A percentile compares a stretch with the other conserved stretches of the same genome.
These are phyloP conservation scores for Perca schrenkii DNA, from an alignment of 2,113 vertebrate species.

Conservation along the genomic window DNA sequence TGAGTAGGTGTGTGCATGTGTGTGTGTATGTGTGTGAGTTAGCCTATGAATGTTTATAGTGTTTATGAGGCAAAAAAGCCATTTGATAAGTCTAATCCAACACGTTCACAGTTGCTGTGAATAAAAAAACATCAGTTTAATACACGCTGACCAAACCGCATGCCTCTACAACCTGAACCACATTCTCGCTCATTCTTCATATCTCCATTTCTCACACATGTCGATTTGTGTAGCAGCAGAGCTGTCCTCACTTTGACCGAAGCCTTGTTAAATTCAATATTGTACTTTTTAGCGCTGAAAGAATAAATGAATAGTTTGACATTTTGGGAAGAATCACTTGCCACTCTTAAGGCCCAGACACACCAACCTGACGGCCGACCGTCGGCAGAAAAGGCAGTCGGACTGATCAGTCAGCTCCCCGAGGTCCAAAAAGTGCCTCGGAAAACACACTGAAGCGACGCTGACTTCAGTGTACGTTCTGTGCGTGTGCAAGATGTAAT, in stretches of 20 bases:
- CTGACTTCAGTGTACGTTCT: too few relatives aligned
- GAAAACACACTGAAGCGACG: too few relatives aligned
- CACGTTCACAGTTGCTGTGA: slow-evolving; percentile 35
- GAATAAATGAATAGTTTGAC: neutral
- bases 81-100: slow-evolving; percentile 46
- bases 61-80: slow-evolving; percentile 53
- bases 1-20: slow-evolving; percentile 41
- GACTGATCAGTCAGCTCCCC: too few relatives aligned
- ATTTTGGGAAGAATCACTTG: neutral
- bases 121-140: slow-evolving; percentile 37
- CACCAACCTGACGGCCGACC: too few relatives aligned
- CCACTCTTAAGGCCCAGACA: neutral
- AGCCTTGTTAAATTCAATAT: neutral
- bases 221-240: neutral
- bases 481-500: too few relatives aligned
- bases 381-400: too few relatives aligned
- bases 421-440: too few relatives aligned
- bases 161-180: slow-evolving; percentile 22
- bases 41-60: slow-evolving; percentile 37
- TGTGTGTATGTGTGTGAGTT: slow-evolving; percentile 23
- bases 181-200: neutral
- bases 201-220: slow-evolving; percentile 12
- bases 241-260: slow-evolving; percentile 6
- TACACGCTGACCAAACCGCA: slow-evolving; percentile 44
- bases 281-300: neutral